These are phyloP conservation scores for Frieseomelitta varia DNA, from an alignment of 1,140 invertebrate genomes.

Conservation along the genomic window DNA sequence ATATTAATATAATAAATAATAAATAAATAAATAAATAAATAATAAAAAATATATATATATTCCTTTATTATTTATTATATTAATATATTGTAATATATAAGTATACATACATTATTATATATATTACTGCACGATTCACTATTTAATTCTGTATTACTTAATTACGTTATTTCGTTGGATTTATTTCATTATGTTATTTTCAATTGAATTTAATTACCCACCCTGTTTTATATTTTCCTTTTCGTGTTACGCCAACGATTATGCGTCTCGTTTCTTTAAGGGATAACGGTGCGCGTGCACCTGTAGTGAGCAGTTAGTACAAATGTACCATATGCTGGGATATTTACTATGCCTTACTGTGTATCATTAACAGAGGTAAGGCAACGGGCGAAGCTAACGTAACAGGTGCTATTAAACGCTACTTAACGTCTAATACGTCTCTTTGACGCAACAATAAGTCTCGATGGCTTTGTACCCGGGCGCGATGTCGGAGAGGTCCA, in stretches of 20 bases:
- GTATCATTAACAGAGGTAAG: constrained; percentile 18
- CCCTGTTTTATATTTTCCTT: background rate
- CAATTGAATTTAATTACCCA: background rate
- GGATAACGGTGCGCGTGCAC: constrained; percentile 12
- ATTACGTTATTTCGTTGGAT: background rate
- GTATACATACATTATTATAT: no score
- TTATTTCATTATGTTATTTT: background rate
- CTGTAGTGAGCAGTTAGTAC: background rate
- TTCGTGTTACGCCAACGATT: background rate
- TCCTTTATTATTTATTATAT: no score
- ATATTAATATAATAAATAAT: no score
- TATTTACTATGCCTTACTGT: constrained; percentile 13
- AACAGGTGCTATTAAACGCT: constrained; percentile 38
- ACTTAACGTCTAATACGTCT: constrained; percentile 34
- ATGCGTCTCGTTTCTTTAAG: background rate
- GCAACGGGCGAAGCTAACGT: background rate
- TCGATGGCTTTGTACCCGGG: background rate
- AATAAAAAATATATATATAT: no score
- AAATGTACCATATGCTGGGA: constrained; percentile 17
- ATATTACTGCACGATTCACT: no score
- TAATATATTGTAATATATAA: no score
- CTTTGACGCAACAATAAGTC: constrained; percentile 30
- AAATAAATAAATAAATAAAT: no score
- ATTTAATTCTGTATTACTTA: no score
- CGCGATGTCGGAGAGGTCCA: background rate